Evolutionary conservation across 64 coral and sea anemone genomes (phyloP).

Genomic region (Porites australiensis): DNA sequence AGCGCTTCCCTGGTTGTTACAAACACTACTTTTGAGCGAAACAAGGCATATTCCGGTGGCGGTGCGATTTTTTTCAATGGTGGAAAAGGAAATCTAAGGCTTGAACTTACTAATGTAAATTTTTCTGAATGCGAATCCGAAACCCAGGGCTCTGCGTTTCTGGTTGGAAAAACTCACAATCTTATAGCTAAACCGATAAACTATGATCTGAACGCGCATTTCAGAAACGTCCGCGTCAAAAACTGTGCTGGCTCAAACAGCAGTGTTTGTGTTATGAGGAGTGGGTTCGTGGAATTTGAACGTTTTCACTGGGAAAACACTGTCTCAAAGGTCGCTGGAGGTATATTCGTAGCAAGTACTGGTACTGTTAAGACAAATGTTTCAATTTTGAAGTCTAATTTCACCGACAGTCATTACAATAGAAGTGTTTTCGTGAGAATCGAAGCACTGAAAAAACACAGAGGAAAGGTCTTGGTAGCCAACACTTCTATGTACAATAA

Average conservation of each 20-base stretch:
- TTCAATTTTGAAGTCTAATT: not conserved
- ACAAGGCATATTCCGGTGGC: not conserved
- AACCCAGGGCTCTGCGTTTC: not conserved
- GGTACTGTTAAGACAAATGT: slow-evolving; percentile 8
- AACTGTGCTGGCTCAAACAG: not conserved
- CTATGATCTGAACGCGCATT: not conserved
- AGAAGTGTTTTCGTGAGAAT: slow-evolving; percentile 6
- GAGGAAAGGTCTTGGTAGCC: not conserved
- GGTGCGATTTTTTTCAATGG: slow-evolving; percentile 8
- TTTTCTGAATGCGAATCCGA: not conserved
- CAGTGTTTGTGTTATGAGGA: not conserved
- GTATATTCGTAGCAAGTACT: not conserved
- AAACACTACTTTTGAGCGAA: slow-evolving; percentile 5
- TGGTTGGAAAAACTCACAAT: slow-evolving; percentile 12
- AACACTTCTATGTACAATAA: slow-evolving; percentile 16
- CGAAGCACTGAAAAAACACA: not conserved
- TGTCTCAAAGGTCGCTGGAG: not conserved
- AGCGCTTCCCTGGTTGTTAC: not conserved
- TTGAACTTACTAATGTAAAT: slow-evolving; percentile 13
- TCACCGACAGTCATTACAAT: not conserved
- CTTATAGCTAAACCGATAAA: not conserved
- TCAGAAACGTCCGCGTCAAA: slow-evolving; percentile 3
- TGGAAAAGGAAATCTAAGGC: not conserved
- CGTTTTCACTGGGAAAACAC: not conserved
- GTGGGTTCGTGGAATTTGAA: not conserved